Conservation (phyloP, 2,888 invertebrate genomes). For the Zonitis immaculata region DNA sequence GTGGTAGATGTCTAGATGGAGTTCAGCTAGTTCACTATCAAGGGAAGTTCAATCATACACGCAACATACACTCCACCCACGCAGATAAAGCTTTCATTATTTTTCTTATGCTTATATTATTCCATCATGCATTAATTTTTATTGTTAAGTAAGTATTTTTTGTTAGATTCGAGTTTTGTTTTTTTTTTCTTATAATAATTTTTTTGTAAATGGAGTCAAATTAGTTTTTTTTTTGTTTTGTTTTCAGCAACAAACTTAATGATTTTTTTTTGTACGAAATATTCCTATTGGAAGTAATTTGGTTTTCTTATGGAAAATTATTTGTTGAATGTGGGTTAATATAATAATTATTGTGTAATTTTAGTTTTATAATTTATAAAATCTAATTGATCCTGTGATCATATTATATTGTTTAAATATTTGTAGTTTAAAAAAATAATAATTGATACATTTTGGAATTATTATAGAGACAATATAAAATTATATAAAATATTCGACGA, state of each 20-base stretch:
- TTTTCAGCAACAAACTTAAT: not conserved
- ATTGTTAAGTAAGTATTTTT: not conserved
- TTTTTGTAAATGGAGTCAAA: too few relatives aligned
- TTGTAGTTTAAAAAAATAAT: too few relatives aligned
- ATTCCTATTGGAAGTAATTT: too few relatives aligned
- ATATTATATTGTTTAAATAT: too few relatives aligned
- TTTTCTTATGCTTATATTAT: not conserved
- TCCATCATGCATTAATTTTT: not conserved
- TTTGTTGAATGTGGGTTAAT: too few relatives aligned
- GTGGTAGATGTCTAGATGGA: slow-evolving; percentile 61
- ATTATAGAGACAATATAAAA: not conserved
- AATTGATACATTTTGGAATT: not conserved
- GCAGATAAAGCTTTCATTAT: slow-evolving; percentile 34
- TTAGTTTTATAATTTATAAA: not conserved
- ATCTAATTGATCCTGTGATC: slow-evolving; percentile 1
- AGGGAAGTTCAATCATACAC: slow-evolving; percentile 59
- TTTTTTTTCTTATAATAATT: not conserved
- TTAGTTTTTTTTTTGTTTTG: too few relatives aligned
- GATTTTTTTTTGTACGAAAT: too few relatives aligned
- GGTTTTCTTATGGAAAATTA: too few relatives aligned
- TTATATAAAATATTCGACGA: not conserved
- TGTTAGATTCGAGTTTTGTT: not conserved
- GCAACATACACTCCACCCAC: slow-evolving; percentile 50
- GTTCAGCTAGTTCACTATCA: slow-evolving; percentile 59
- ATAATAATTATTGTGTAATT: not conserved